Evolutionary conservation across 2,888 invertebrate genomes (phyloP).

Genomic region (Taenaris catops): DNA sequence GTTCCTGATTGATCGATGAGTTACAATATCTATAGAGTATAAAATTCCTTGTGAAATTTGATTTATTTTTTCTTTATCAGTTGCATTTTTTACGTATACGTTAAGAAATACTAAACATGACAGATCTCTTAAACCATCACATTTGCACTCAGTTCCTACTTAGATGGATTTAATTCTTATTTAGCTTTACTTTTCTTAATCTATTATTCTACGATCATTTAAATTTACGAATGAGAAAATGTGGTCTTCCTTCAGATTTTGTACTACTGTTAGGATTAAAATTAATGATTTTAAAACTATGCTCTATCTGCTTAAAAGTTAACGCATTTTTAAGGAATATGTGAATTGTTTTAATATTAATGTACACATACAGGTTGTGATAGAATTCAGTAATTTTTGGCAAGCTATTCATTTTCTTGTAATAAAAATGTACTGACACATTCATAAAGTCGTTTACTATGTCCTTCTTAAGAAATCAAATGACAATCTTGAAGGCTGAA

Average conservation of each 20-base stretch:
- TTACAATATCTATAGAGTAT: constrained; percentile 28
- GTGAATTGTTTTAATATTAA: constrained; percentile 32
- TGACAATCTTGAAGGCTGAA: constrained; percentile 37
- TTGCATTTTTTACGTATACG: constrained; percentile 65
- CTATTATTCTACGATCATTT: constrained; percentile 35
- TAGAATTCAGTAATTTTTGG: constrained; percentile 11
- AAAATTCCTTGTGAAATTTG: constrained; percentile 22
- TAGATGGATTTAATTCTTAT: constrained; percentile 62
- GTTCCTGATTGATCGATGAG: constrained; percentile 37
- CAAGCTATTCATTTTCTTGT: constrained; percentile 6
- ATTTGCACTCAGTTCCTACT: constrained; percentile 76
- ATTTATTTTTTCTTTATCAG: constrained; percentile 37
- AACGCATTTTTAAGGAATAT: constrained; percentile 29
- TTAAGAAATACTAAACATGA: constrained; percentile 44
- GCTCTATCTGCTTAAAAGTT: neutral
- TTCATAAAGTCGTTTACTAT: too few relatives aligned
- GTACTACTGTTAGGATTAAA: constrained; percentile 25
- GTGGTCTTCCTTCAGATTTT: constrained; percentile 50
- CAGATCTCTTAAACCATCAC: constrained; percentile 65
- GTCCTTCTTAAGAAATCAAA: too few relatives aligned
- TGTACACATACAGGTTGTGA: constrained; percentile 21
- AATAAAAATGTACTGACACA: too few relatives aligned
- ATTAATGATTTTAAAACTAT: neutral
- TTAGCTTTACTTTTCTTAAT: constrained; percentile 54
- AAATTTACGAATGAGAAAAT: constrained; percentile 45